phyloP scores from a whole-genome alignment of 2,113 vertebrate species.

The Struthio camelus region DNA sequence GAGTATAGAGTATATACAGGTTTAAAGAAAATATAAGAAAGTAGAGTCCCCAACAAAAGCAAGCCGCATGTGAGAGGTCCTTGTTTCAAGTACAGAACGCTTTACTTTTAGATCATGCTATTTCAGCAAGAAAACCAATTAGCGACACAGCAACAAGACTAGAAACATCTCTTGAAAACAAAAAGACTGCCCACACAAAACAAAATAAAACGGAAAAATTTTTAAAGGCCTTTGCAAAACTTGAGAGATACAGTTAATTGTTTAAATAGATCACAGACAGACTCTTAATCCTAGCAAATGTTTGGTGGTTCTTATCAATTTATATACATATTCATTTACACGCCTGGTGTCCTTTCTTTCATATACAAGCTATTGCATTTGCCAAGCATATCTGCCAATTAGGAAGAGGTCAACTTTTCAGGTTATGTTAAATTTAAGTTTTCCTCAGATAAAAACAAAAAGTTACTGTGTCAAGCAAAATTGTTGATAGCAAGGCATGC shows the following conservation, averaged over 20 bases:
- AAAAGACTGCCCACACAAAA: background rate
- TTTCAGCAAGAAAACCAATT: slow-evolving; percentile 32
- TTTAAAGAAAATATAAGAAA: background rate
- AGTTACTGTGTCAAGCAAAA: background rate
- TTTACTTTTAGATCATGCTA: background rate
- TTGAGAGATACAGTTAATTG: background rate
- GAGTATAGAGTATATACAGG: too few relatives aligned
- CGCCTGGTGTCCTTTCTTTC: background rate
- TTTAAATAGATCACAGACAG: background rate
- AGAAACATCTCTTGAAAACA: background rate
- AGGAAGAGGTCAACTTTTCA: slow-evolving; percentile 36
- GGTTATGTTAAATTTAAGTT: slow-evolving; percentile 35
- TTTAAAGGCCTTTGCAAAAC: background rate
- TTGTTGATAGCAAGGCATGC: background rate
- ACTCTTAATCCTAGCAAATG: background rate
- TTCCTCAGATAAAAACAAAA: slow-evolving; percentile 23
- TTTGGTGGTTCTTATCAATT: background rate
- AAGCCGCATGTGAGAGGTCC: background rate
- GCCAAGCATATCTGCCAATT: slow-evolving; percentile 22
- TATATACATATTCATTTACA: background rate
- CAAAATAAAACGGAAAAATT: background rate
- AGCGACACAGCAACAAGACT: background rate
- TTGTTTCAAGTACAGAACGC: background rate
- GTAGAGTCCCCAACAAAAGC: background rate
- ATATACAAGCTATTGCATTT: background rate